Evolutionary conservation across 2,888 invertebrate genomes (phyloP).

Genomic region (Drosophila neotestacea): DNA sequence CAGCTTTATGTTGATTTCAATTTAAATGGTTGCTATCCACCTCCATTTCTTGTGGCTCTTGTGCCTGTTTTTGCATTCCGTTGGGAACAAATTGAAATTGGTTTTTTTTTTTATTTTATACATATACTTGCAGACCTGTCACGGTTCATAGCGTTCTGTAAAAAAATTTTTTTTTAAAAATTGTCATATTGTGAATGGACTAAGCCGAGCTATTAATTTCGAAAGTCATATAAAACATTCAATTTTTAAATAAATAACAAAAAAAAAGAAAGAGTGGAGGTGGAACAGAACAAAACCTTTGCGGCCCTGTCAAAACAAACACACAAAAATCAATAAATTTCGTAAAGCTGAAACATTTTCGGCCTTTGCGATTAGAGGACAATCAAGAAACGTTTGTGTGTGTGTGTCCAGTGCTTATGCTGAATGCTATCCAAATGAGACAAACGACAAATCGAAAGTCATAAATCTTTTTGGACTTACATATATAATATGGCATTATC

Average conservation of each 20-base stretch:
- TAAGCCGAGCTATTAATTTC: constrained; percentile 58
- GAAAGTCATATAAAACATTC: constrained; percentile 40
- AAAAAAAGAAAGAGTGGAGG: constrained; percentile 1
- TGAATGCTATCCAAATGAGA: background rate
- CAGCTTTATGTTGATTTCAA: constrained; percentile 60
- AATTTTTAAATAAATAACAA: constrained; percentile 34
- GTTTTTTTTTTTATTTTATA: constrained; percentile 7
- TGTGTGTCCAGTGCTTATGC: background rate
- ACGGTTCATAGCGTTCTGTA: constrained; percentile 19
- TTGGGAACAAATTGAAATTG: constrained; percentile 66
- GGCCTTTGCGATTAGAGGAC: constrained; percentile 15
- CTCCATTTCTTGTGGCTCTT: constrained; percentile 1
- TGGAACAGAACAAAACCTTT: constrained; percentile 15
- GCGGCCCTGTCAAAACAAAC: constrained; percentile 70
- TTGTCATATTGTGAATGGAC: background rate
- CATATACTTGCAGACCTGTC: constrained; percentile 8
- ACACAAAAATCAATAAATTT: constrained; percentile 74
- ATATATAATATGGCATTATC: constrained; percentile 2
- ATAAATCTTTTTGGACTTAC: constrained; percentile 7
- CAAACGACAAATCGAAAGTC: constrained; percentile 19
- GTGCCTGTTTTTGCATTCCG: constrained; percentile 15
- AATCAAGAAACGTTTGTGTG: background rate
- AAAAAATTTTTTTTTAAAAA: too few species aligned
- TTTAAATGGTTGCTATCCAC: constrained; percentile 29
- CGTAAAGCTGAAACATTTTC: constrained; percentile 39